phyloP scores from a whole-genome alignment of 2,113 vertebrate genomes.

The Dromiciops gliroides region DNA sequence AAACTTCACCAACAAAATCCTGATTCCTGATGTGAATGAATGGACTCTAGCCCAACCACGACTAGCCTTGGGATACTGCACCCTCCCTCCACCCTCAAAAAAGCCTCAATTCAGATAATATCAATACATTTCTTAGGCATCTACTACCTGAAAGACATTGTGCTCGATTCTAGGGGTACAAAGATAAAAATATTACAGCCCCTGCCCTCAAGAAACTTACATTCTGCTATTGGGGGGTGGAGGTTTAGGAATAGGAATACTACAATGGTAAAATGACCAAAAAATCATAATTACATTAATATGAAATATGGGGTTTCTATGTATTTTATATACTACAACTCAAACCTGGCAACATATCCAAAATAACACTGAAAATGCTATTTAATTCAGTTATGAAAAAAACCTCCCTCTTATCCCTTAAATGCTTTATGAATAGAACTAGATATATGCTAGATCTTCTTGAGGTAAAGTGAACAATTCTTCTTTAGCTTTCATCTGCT shows the following conservation, averaged over 20 bases:
- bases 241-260: too few relatives aligned
- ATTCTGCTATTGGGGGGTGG: neutral
- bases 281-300: neutral
- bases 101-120: neutral
- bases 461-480: neutral
- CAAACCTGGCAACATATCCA: neutral
- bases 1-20: neutral
- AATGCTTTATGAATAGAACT: neutral
- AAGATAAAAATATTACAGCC: neutral
- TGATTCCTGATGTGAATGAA: neutral
- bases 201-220: neutral
- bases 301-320: neutral
- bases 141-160: neutral
- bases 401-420: neutral
- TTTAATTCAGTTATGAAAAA: neutral
- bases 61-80: neutral
- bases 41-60: neutral
- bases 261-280: neutral
- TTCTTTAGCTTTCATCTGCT: neutral
- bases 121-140: neutral
- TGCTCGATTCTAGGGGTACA: neutral
- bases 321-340: neutral
- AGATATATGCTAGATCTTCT: neutral
- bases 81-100: rapidly evolving
- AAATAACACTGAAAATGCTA: neutral